A percentile compares a stretch with the other conserved stretches of the same genome.
Conservation (phyloP, 2,113 vertebrate species). For the Gopherus flavomarginatus region DNA sequence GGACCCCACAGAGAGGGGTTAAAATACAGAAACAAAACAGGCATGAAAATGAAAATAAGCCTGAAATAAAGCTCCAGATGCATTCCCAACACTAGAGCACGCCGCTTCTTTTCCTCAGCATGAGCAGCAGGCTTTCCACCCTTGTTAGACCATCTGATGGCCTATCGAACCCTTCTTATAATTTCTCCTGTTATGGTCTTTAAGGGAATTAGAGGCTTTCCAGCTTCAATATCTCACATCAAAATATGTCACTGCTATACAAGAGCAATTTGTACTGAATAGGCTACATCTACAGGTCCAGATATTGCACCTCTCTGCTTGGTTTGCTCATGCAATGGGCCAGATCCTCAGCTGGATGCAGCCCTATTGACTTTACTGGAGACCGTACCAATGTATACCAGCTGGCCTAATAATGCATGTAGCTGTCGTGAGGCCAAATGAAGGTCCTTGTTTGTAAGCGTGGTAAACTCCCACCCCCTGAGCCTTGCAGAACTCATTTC, state of each 20-base stretch:
- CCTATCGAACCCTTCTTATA: rapidly evolving
- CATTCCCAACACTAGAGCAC: background rate
- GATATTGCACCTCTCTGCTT: background rate
- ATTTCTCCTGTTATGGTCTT: background rate
- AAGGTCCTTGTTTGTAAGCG: constrained; percentile 5
- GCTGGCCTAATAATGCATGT: background rate
- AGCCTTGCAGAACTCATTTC: constrained; percentile 69
- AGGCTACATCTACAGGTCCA: background rate
- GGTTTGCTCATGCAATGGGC: background rate
- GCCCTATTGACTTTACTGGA: background rate
- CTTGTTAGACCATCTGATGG: background rate
- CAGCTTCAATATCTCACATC: background rate
- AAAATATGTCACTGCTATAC: background rate
- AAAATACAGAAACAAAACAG: background rate
- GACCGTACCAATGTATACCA: background rate
- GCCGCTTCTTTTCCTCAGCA: background rate
- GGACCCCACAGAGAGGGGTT: background rate
- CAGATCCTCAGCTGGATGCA: background rate
- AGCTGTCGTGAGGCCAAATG: constrained; percentile 28
- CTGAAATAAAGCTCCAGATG: constrained; percentile 1
- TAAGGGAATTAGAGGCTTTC: background rate
- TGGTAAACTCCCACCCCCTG: constrained; percentile 38
- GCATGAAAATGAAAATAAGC: background rate
- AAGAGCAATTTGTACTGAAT: background rate
- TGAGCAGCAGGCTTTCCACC: background rate